phyloP scores from a whole-genome alignment of 2,113 vertebrate genomes.

The Sorex fumeus region DNA sequence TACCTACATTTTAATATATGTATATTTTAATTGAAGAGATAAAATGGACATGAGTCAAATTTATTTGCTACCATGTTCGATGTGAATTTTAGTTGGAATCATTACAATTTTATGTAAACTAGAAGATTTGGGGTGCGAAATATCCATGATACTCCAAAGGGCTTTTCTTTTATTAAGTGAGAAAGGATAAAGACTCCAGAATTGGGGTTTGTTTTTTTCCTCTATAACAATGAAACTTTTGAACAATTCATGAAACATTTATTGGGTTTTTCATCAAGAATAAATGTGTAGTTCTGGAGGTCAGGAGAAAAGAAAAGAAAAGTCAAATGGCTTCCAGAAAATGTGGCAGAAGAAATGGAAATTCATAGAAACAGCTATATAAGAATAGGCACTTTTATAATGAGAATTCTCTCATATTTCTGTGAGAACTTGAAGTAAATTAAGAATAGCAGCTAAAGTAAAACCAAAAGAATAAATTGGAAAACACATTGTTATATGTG shows the following conservation, averaged over 20 bases:
- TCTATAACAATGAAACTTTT: conserved; percentile 5
- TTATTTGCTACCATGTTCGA: background rate
- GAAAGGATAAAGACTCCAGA: conserved; percentile 21
- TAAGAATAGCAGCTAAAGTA: conserved; percentile 3
- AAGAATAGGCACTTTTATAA: conserved; percentile 11
- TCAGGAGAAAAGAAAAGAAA: conserved; percentile 50
- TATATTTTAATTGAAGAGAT: background rate
- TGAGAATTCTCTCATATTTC: conserved; percentile 54
- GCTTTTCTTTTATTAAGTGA: conserved; percentile 17
- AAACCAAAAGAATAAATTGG: conserved; percentile 22
- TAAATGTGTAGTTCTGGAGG: background rate
- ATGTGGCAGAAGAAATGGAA: background rate
- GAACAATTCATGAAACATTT: conserved; percentile 62
- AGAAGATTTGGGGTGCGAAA: background rate
- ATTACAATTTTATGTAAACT: background rate
- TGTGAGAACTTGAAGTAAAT: conserved; percentile 57
- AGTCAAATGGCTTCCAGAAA: background rate
- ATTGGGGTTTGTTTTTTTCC: background rate
- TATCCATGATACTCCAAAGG: background rate
- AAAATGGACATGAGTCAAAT: conserved; percentile 19
- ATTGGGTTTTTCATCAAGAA: conserved; percentile 60
- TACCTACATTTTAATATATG: conserved; percentile 32
- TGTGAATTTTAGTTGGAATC: conserved; percentile 16
- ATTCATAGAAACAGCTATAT: background rate
- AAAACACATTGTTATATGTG: background rate